phyloP scores from a whole-genome alignment of 92 coral and sea anemone species.

The Virgularia gustaviana region DNA sequence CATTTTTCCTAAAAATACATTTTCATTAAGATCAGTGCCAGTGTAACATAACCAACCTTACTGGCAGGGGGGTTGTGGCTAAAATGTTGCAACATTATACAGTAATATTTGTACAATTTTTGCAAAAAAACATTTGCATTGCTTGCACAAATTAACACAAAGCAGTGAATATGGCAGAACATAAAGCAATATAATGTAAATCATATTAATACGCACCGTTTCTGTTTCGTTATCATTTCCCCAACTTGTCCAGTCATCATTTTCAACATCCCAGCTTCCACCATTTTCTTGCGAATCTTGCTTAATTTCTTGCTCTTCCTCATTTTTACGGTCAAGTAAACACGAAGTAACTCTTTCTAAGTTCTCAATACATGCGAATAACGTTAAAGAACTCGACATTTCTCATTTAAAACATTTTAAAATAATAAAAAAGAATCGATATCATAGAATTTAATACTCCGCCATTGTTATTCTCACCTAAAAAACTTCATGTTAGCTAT shows the following conservation, averaged over 20 bases:
- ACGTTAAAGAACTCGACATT: slow-evolving; percentile 80
- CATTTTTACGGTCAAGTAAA: slow-evolving; percentile 53
- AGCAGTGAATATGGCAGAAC: not conserved
- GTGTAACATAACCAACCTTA: too few species aligned
- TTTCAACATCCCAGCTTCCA: slow-evolving; percentile 43
- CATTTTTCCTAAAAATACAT: not conserved
- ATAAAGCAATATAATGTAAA: not conserved
- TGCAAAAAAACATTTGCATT: not conserved
- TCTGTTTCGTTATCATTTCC: slow-evolving; percentile 29
- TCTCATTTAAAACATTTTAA: not conserved
- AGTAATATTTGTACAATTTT: not conserved
- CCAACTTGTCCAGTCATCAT: slow-evolving; percentile 73
- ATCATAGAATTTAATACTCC: too few species aligned
- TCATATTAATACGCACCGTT: slow-evolving; percentile 1
- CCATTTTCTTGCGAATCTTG: not conserved
- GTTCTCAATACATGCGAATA: slow-evolving; percentile 84
- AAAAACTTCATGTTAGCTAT: too few species aligned
- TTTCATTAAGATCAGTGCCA: too few species aligned
- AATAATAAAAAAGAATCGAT: too few species aligned
- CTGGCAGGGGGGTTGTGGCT: too few species aligned
- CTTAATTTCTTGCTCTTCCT: slow-evolving; percentile 17
- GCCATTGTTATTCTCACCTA: too few species aligned
- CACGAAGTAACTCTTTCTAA: slow-evolving; percentile 67
- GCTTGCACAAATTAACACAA: not conserved
- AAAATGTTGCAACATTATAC: not conserved